Evolutionary conservation across 2,113 vertebrate genomes (phyloP), one percentile per base, ranked within the genome.

Genomic region (Campylomormyrus tamandua): DNA sequence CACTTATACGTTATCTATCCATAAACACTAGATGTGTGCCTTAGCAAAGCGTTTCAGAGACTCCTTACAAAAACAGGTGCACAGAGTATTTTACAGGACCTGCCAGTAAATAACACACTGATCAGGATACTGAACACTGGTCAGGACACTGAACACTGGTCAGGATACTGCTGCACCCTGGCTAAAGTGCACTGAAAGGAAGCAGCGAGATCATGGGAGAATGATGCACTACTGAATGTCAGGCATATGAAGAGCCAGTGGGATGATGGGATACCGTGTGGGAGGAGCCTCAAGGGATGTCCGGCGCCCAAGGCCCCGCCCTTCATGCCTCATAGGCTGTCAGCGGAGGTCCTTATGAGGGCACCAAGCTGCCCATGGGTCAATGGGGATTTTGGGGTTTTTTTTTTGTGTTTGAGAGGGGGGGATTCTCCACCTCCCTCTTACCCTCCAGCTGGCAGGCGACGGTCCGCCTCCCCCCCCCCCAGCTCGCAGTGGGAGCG

Each of bases 1-100:
- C 5, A 80, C 13, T 11, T 80, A 80, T 8, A 8, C 35, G 6
- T 31, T 4, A 31, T 70, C 11, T 31, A 70, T 70, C 62, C 27
- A 70, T 31, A 70, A 70, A 70, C 62, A 70, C 42, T 13, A 48
- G 45, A n/a, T 39, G 42, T 50, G 9, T 7, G 15, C 48, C 21
- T 27, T 9, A 31, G 15, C 35, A 17, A 87, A 89, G 74, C 88
- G 92, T 93, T 88, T 48, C 92, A 88, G 94, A 93, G 92, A 91
- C 92, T 93, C 93, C 94, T 93, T 94, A 94, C 93, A 92, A 93
- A 92, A 93, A 94, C 94, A 93, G 90, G 93, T 42, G 92, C 93
- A 93, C 92, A 94, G 92, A 95, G 95, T 95, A 96, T 95, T 96
- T 96, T 93, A 96, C 95, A 90, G 94, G 92, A 92, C 93, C 93